Evolutionary conservation across 2,113 vertebrate genomes (phyloP), one percentile per base, ranked within the genome.

Genomic region (Rhombomys opimus): DNA sequence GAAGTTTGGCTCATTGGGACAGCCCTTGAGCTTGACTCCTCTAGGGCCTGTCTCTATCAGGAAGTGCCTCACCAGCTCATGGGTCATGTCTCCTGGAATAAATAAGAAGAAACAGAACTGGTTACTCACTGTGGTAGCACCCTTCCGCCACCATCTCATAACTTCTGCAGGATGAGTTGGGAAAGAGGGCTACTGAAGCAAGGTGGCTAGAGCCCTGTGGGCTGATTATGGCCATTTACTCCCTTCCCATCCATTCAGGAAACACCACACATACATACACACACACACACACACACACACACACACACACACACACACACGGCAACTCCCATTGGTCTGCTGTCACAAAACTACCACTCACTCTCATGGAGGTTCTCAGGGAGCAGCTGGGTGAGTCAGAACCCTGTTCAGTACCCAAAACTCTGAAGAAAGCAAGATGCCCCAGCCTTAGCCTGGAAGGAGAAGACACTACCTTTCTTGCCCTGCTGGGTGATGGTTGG

Each of bases 1-100:
- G 84, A 99, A 99, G 98, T 99, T 99, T 0, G 99, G 99, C 97
- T 99, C 99, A 0, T 99, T 99, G 72, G 99, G 99, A 92, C 99
- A 99, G 13, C 99, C 99, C 98, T 99, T 99, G 98, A 99, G 99
- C 97, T 99, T 99, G 97, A 99, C 99, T 52, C 99, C 99, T 96
- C 99, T 99, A 0, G 99, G 99, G 96, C 99, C 99, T 2, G 99
- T 99, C 98, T 99, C 99, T 0, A 99, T 99, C 97, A 99, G 99
- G 98, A 99, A 99, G 98, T 99, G 99, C 81, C 99, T 99, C 97
- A 99, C 99, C 96, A 99, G 98, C 97, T 99, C 99, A 0, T 99
- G 99, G 93, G 99, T 99, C 96, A 98, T 97, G 92, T 99, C 99
- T 98, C 99, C 99, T 99, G 89, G 94, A 89, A 81, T 90, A 50